Evolutionary conservation across 1,140 invertebrate species (phyloP).

Genomic region (Sycobia sp.): DNA sequence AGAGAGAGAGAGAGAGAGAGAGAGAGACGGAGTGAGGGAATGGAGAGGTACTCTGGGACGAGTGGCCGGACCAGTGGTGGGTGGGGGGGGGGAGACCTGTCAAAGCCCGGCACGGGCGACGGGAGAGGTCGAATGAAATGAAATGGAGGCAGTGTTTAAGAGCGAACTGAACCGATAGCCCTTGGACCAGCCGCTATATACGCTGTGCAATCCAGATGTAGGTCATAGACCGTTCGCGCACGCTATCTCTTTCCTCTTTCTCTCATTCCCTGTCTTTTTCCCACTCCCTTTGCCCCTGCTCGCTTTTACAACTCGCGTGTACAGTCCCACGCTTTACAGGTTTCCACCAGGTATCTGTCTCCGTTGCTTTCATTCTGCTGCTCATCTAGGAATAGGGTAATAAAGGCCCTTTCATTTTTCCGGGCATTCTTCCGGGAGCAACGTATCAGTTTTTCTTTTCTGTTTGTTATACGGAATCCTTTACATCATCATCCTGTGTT

Average conservation of each 20-base stretch:
- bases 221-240: slow-evolving; percentile 49
- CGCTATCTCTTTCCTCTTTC: slow-evolving; percentile 36
- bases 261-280: neutral
- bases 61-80: too few species aligned
- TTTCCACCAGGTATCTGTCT: too few species aligned
- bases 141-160: slow-evolving; percentile 59
- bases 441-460: too few species aligned
- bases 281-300: neutral
- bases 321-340: neutral
- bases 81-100: too few species aligned
- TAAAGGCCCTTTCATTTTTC: too few species aligned
- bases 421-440: too few species aligned
- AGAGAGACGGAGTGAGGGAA: slow-evolving; percentile 17
- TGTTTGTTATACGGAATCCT: too few species aligned
- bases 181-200: slow-evolving; percentile 24
- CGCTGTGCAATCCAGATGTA: slow-evolving; percentile 46
- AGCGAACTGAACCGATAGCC: slow-evolving; percentile 56
- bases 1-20: too few species aligned
- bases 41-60: neutral
- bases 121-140: slow-evolving; percentile 51
- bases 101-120: too few species aligned
- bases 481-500: too few species aligned
- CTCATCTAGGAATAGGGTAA: too few species aligned
- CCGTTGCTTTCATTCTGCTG: too few species aligned
- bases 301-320: neutral